These are phyloP conservation scores for Drosophila koepferae DNA, from an alignment of 2,888 invertebrate genomes.

Conservation along the genomic window DNA sequence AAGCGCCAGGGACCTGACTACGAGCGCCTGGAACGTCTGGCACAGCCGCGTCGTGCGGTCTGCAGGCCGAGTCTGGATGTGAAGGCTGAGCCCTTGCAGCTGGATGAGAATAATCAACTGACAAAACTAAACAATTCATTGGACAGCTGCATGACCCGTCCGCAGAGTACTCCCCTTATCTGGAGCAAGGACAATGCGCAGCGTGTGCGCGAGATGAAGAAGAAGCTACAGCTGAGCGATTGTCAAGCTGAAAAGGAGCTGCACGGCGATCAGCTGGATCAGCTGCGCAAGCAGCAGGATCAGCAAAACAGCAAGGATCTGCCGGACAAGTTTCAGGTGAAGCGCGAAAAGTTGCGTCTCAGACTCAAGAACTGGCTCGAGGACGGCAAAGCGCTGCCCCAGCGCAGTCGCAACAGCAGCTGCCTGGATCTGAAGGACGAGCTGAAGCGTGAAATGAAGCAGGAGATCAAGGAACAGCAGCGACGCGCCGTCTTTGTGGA, in stretches of 20 bases:
- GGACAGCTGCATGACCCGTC: neutral
- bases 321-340: conserved; percentile 26
- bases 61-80: neutral
- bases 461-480: neutral
- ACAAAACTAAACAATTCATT: neutral
- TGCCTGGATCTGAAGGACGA: neutral
- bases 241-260: neutral
- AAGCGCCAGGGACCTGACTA: conserved; percentile 31
- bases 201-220: conserved; percentile 19
- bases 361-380: conserved; percentile 34
- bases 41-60: conserved; percentile 34
- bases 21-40: conserved; percentile 36
- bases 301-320: conserved; percentile 24
- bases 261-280: conserved; percentile 27
- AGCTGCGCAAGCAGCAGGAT: conserved; percentile 32
- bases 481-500: conserved; percentile 5
- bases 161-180: conserved; percentile 3
- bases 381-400: conserved; percentile 27
- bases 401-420: neutral
- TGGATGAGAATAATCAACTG: neutral
- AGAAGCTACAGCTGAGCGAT: neutral
- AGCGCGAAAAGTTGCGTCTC: conserved; percentile 24
- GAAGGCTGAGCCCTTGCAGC: accelerated
- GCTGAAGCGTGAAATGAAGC: neutral
- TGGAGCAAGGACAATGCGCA: conserved; percentile 29